Base-by-base conservation (phyloP, 2,113 vertebrate species). In the Pelmatolapia mariae region DNA sequence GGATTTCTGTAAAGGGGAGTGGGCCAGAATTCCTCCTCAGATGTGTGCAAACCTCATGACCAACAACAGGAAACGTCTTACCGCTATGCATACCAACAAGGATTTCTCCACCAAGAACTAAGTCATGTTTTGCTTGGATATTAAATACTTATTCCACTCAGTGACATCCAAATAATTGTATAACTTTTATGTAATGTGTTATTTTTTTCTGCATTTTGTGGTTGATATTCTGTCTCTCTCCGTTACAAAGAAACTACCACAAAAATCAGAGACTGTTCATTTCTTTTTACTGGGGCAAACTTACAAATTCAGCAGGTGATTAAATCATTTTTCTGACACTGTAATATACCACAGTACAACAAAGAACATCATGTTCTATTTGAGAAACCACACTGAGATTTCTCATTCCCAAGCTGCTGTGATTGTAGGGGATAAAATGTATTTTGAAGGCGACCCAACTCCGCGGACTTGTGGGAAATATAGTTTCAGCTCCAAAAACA, bases 381-480 rank as follows among this genome's bases (percentile, higher is more conserved):
- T 4, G 4, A 61, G 15, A 50, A 9, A 16, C 36, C 71, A 85
- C 52, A 50, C 16, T 59, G 50, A 8, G 18, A 1, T 13, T 82
- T 22, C 71, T 12, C 40, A 78, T 81, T 10, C 47, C 8, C 40
- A 68, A 15, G 52, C 24, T 87, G 84, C 31, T 82, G 26, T 61
- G 54, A 86, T 73, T 86, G 40, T 16, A 47, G 43, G 47, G 36
- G 66, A 78, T 86, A 86, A 56, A 43, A 57, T 56, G 5, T 15
- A 47, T 33, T 22, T 52, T 19, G 53, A 52, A 82, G 82, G 80
- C 61, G 86, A 88, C 83, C 81, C 40, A 80, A 7, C 6, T 16
- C 10, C 4, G 2, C 3, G 5, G 38, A 6, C 10, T 89, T 88
- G 1, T 89, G 89, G 94, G 92, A 85, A 86, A 87, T 92, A 89